Conservation (phyloP, 2,888 invertebrate species). For the Meta bourneti region DNA sequence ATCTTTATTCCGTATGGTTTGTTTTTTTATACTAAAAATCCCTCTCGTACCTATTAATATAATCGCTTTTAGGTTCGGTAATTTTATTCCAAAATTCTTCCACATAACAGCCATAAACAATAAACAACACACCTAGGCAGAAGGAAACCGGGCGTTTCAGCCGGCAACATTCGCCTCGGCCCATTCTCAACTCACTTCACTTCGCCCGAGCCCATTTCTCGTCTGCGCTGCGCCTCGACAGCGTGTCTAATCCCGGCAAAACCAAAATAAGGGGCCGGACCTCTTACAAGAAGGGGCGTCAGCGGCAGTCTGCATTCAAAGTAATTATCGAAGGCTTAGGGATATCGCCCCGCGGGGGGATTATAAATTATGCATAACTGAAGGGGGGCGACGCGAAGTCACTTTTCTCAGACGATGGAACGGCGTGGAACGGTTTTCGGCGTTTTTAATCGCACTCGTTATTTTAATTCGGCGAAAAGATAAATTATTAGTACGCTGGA, state of each 20-base stretch:
- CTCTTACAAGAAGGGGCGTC: slow-evolving; percentile 21
- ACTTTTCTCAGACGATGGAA: slow-evolving; percentile 19
- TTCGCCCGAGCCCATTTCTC: background rate
- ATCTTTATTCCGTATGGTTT: too few relatives aligned
- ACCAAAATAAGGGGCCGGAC: slow-evolving; percentile 39
- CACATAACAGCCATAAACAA: background rate
- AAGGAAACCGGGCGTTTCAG: too few relatives aligned
- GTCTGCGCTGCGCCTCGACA: background rate
- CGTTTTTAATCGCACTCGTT: slow-evolving; percentile 61
- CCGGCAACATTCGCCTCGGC: background rate
- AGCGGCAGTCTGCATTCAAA: slow-evolving; percentile 31
- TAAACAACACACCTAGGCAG: background rate
- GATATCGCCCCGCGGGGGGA: slow-evolving; percentile 46
- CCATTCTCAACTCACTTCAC: background rate
- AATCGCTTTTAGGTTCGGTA: too few relatives aligned
- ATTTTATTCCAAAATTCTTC: too few relatives aligned
- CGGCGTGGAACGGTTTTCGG: slow-evolving; percentile 21
- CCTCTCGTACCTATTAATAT: too few relatives aligned
- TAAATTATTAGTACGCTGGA: slow-evolving; percentile 41
- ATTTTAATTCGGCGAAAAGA: slow-evolving; percentile 70
- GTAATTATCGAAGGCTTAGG: slow-evolving; percentile 51
- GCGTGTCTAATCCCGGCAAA: background rate
- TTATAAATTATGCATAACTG: slow-evolving; percentile 67
- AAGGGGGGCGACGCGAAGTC: background rate
- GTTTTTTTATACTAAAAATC: too few relatives aligned